Evolutionary conservation across 2,113 vertebrate species (phyloP).

Genomic region (Archocentrus centrarchus): DNA sequence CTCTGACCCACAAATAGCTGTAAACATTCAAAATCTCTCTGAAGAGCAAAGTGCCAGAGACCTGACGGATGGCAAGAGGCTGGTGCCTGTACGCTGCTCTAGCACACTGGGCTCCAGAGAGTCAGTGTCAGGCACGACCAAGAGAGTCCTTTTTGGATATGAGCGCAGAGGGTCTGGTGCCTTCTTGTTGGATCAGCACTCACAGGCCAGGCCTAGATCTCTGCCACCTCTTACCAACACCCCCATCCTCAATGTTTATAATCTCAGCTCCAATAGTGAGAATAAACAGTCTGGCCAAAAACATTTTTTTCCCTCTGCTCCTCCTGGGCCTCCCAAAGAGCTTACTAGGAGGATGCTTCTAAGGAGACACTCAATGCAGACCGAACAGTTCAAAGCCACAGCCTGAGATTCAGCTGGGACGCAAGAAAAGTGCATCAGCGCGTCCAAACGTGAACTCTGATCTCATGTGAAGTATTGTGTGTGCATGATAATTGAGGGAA

Average conservation of each 20-base stretch:
- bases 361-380: constrained; percentile 91
- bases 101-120: constrained; percentile 81
- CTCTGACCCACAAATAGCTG: constrained; percentile 87
- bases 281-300: constrained; percentile 81
- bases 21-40: constrained; percentile 38
- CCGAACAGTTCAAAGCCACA: constrained; percentile 85
- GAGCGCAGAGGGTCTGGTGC: constrained; percentile 84
- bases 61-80: constrained; percentile 77
- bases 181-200: constrained; percentile 74
- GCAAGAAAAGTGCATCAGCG: background rate
- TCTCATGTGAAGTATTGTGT: background rate
- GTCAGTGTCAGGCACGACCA: constrained; percentile 51
- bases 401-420: constrained; percentile 17
- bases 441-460: constrained; percentile 10
- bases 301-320: constrained; percentile 80
- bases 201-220: constrained; percentile 81
- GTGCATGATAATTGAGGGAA: constrained; percentile 13
- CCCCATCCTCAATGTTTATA: constrained; percentile 53
- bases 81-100: constrained; percentile 78
- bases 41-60: constrained; percentile 76
- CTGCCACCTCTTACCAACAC: constrained; percentile 87
- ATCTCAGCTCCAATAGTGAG: constrained; percentile 16
- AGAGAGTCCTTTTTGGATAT: constrained; percentile 75
- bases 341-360: constrained; percentile 82
- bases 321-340: constrained; percentile 84